phyloP scores from a whole-genome alignment of 23 tunicate species.

The Diplosoma virens region DNA sequence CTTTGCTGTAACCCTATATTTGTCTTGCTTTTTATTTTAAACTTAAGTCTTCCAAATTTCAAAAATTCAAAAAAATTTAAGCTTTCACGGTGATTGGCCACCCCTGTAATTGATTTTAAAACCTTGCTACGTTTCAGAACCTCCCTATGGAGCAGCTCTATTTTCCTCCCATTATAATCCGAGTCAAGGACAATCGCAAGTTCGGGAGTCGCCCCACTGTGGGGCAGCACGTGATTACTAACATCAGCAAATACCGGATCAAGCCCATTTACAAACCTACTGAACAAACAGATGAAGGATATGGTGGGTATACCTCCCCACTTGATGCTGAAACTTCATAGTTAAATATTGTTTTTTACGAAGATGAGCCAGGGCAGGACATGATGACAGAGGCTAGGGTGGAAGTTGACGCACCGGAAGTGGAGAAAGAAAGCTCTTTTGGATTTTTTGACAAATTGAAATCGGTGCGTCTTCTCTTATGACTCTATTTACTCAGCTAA shows the following conservation, averaged over 20 bases:
- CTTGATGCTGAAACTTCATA: neutral
- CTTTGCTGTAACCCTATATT: too few species aligned
- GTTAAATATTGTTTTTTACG: too few species aligned
- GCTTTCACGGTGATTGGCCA: too few species aligned
- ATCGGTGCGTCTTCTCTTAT: neutral
- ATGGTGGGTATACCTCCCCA: neutral
- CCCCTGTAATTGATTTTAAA: too few species aligned
- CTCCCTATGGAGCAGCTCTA: constrained; percentile 80
- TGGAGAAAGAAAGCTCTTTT: neutral
- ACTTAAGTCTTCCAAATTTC: too few species aligned
- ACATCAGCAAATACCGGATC: constrained; percentile 53
- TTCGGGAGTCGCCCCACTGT: constrained; percentile 94
- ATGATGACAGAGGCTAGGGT: neutral
- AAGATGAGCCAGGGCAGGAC: neutral
- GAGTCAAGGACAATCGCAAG: constrained; percentile 92
- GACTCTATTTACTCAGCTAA: too few species aligned
- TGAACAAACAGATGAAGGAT: constrained; percentile 9
- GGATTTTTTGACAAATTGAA: constrained; percentile 13
- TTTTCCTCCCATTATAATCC: constrained; percentile 89
- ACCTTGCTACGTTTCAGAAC: constrained; percentile 41
- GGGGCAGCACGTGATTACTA: constrained; percentile 85
- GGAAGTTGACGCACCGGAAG: neutral
- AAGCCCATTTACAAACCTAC: constrained; percentile 9
- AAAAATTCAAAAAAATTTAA: too few species aligned
- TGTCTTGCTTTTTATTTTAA: too few species aligned